phyloP scores from a whole-genome alignment of 2,113 vertebrate species.

The Sprattus sprattus region DNA sequence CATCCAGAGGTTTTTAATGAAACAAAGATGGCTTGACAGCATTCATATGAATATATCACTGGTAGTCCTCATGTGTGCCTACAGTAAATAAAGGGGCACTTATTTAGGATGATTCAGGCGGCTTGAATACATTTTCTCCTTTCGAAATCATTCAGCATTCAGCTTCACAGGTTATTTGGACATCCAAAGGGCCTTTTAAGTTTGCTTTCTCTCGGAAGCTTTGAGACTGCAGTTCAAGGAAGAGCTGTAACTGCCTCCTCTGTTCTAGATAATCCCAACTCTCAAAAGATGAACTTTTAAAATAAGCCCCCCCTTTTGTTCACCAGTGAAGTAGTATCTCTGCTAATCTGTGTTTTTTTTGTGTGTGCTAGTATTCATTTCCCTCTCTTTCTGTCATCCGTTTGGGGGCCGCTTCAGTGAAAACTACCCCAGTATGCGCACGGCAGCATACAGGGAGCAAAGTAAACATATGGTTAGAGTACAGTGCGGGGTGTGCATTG shows the following conservation, averaged over 20 bases:
- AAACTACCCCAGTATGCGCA: background rate
- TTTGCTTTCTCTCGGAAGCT: background rate
- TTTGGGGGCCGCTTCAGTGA: background rate
- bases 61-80: too few species aligned
- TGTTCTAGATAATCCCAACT: background rate
- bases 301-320: constrained; percentile 3
- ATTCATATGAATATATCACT: too few species aligned
- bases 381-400: background rate
- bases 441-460: background rate
- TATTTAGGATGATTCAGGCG: too few species aligned
- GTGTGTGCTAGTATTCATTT: background rate
- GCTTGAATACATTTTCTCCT: background rate
- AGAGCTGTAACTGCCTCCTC: background rate
- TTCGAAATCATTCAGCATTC: background rate
- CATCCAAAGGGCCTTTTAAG: background rate
- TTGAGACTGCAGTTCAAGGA: background rate
- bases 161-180: background rate
- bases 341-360: background rate
- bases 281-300: constrained; percentile 10
- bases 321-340: background rate
- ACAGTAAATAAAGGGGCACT: background rate
- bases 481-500: constrained; percentile 1
- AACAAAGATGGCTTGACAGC: too few species aligned
- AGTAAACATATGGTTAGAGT: background rate
- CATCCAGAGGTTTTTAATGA: background rate